Percentiles rank a stretch among this genome's conserved stretches.
Evolutionary conservation across 1,140 invertebrate species (phyloP).

Genomic region (Pseudomyrmex gracilis): DNA sequence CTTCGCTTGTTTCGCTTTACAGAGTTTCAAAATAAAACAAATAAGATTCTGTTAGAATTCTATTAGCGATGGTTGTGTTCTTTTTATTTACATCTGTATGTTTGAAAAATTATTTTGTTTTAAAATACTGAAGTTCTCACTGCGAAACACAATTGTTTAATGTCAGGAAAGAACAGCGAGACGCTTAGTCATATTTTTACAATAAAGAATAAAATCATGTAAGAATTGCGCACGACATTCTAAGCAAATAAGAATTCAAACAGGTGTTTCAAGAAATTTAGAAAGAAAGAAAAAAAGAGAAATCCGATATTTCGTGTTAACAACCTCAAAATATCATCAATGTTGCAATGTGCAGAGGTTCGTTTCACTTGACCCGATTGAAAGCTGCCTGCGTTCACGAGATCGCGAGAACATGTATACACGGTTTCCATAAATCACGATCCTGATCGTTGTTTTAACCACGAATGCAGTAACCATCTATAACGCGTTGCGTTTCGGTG

Average conservation of each 20-base stretch:
- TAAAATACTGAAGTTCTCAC: neutral
- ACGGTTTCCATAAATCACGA: conserved; percentile 63
- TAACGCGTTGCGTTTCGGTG: conserved; percentile 47
- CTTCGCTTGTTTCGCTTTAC: conserved; percentile 27
- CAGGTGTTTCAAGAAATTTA: neutral
- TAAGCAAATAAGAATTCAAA: neutral
- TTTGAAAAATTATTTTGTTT: neutral
- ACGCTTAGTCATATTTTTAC: neutral
- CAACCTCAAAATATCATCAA: neutral
- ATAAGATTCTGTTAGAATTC: conserved; percentile 9
- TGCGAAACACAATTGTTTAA: neutral
- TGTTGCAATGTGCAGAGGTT: neutral
- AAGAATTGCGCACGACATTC: no score
- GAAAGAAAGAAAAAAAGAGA: neutral
- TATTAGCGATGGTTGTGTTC: conserved; percentile 8
- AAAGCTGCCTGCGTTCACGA: conserved; percentile 25
- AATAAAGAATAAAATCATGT: neutral
- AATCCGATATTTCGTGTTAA: neutral
- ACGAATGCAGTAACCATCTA: conserved; percentile 24
- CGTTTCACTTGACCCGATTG: conserved; percentile 20
- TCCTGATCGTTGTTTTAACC: conserved; percentile 66
- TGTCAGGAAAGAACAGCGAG: neutral
- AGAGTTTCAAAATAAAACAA: conserved; percentile 23
- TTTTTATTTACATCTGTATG: neutral
- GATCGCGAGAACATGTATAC: conserved; percentile 36